Conservation (phyloP, 2,888 invertebrate genomes). For the Heliconius aoede region DNA sequence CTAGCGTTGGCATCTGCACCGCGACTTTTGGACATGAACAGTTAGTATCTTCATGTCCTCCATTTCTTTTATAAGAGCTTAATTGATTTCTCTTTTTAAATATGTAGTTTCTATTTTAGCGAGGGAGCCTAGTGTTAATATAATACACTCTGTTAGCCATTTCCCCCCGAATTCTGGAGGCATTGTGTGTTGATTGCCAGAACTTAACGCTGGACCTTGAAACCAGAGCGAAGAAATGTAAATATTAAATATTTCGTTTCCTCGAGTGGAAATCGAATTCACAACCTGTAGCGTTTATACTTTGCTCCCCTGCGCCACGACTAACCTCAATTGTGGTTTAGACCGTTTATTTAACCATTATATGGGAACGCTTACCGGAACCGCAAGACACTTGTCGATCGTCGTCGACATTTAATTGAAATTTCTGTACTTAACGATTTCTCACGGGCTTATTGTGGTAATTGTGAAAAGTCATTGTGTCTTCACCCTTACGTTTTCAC, state of each 20-base stretch:
- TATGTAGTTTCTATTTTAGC: neutral
- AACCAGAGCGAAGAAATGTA: too few relatives aligned
- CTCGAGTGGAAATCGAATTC: too few relatives aligned
- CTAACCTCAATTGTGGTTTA: neutral
- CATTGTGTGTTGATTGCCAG: too few relatives aligned
- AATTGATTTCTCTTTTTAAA: neutral
- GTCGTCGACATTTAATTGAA: conserved; percentile 68
- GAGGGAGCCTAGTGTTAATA: too few relatives aligned
- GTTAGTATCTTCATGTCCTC: conserved; percentile 71
- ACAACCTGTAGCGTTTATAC: too few relatives aligned
- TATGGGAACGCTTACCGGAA: conserved; percentile 47
- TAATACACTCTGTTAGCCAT: too few relatives aligned
- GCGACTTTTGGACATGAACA: conserved; percentile 82
- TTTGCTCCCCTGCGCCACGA: too few relatives aligned
- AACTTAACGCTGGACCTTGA: too few relatives aligned
- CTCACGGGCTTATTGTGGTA: conserved; percentile 76
- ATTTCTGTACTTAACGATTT: conserved; percentile 71
- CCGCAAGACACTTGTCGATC: conserved; percentile 68
- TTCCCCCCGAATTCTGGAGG: too few relatives aligned
- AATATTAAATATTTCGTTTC: too few relatives aligned
- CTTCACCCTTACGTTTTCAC: conserved; percentile 66
- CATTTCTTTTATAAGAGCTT: conserved; percentile 47
- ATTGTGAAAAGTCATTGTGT: conserved; percentile 79
- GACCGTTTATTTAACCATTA: conserved; percentile 33
- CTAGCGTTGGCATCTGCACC: conserved; percentile 75